These are phyloP conservation scores for Neopipo cinnamomea DNA, from an alignment of 2,113 vertebrate species.

Conservation along the genomic window DNA sequence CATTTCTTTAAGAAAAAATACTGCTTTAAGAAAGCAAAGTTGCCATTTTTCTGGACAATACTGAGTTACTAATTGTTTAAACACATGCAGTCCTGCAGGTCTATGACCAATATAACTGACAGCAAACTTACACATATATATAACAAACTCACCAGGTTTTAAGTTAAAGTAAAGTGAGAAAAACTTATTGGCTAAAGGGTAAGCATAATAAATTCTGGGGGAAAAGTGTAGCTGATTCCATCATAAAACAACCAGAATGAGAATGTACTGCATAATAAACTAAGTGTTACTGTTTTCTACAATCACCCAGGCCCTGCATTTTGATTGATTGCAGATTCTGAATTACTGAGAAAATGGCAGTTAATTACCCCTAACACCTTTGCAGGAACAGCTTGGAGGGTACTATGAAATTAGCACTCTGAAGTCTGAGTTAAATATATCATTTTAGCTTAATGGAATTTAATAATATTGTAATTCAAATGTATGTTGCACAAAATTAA, in stretches of 20 bases:
- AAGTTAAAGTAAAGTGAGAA: conserved; percentile 63
- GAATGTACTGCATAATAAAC: conserved; percentile 75
- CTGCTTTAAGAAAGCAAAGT: background rate
- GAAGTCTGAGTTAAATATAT: conserved; percentile 66
- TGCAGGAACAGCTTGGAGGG: conserved; percentile 61
- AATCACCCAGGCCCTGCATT: conserved; percentile 49
- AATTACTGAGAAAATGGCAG: conserved; percentile 74
- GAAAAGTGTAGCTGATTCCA: conserved; percentile 55
- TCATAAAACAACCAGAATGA: conserved; percentile 68
- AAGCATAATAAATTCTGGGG: conserved; percentile 68
- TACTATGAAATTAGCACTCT: conserved; percentile 73
- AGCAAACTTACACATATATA: conserved; percentile 26
- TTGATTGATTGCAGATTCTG: conserved; percentile 79
- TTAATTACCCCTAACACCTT: conserved; percentile 79
- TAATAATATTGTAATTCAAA: conserved; percentile 72
- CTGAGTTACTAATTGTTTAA: conserved; percentile 38
- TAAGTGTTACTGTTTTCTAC: conserved; percentile 72
- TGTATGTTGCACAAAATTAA: conserved; percentile 56
- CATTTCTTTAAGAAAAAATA: background rate
- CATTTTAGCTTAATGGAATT: conserved; percentile 63
- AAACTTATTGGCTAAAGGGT: conserved; percentile 68
- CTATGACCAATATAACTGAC: conserved; percentile 40
- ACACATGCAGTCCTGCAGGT: conserved; percentile 7
- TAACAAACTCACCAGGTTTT: conserved; percentile 67
- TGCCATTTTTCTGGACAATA: conserved; percentile 16